Base-by-base conservation (phyloP, 2,888 invertebrate species). In the Venustoraphidia nigricollis region DNA sequence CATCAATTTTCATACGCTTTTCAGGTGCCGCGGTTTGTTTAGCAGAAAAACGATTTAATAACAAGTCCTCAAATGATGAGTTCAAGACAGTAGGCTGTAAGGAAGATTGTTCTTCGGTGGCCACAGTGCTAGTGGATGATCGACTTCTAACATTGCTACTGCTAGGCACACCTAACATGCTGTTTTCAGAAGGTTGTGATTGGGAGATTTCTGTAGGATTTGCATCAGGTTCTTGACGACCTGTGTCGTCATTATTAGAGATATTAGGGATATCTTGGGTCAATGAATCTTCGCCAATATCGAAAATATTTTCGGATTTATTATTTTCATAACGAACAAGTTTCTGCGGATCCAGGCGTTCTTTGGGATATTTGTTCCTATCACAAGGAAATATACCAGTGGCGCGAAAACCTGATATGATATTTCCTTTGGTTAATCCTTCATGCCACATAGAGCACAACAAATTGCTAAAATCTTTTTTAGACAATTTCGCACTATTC, bases 401-500 rank as follows among this genome's bases (percentile, higher is more conserved):
- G 10, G 46, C 37, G 34, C 13, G 36, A 37, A 52, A 52, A 11
- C 49, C 47, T 17, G 50, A 35, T 36, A 48, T 40, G 36, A 47
- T 48, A 45, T 44, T 51, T 43, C 34, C 45, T 35, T 37, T 43
- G n/a, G 39, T 42, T 14, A 51, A 37, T 36, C 48, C 51, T 45
- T 40, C 34, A 36, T 41, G 34, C 50, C 52, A 51, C 37, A 52
- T 42, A 9, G 36, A 36, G 34, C 51, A 52, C 10, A 51, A 11
- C n/a, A 51, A 42, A 43, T 51, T 44, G 10, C 48, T 40, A 44
- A 52, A 52, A 13, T 51, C 52, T 38, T 36, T 40, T 27, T 51
- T 51, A n/a, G 48, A 43, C 34, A 43, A 27, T 17, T 40, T 36
- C 10, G 41, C 38, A 11, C 43, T 44, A 35, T 51, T 43, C 14